phyloP scores from a whole-genome alignment of 2,797 vertebrate genomes.

The Darevskia nairensis region DNA sequence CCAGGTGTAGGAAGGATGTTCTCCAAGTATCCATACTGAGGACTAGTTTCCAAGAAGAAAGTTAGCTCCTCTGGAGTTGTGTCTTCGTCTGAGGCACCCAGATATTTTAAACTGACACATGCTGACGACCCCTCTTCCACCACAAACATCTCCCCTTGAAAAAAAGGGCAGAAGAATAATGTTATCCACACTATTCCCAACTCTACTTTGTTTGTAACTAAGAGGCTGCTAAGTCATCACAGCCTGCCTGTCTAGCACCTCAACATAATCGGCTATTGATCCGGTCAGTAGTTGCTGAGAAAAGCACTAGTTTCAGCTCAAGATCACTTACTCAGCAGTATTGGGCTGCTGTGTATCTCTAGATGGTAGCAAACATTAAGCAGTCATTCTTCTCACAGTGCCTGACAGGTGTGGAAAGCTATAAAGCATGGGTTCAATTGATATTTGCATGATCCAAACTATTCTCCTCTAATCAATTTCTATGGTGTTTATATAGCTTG shows the following conservation, averaged over 20 bases:
- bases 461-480: not conserved
- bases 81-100: conserved; percentile 78
- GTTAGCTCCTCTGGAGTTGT: conserved; percentile 73
- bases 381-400: conserved; percentile 56
- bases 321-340: conserved; percentile 66
- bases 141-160: conserved; percentile 57
- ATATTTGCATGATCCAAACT: not conserved
- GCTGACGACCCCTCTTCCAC: conserved; percentile 76
- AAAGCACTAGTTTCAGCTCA: conserved; percentile 52
- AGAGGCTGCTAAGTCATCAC: not conserved
- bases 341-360: conserved; percentile 51
- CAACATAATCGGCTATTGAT: conserved; percentile 19
- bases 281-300: not conserved
- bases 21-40: conserved; percentile 78
- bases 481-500: not conserved
- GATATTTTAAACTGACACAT: conserved; percentile 67
- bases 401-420: conserved; percentile 39
- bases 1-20: conserved; percentile 78
- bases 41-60: conserved; percentile 78
- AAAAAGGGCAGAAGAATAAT: conserved; percentile 10
- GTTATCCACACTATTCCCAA: not conserved
- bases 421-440: not conserved
- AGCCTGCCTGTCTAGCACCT: not conserved
- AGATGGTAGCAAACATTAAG: conserved; percentile 65
- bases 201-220: not conserved